These are phyloP conservation scores for Myripristis jacobus DNA, from an alignment of 2,797 vertebrate genomes.

Conservation along the genomic window DNA sequence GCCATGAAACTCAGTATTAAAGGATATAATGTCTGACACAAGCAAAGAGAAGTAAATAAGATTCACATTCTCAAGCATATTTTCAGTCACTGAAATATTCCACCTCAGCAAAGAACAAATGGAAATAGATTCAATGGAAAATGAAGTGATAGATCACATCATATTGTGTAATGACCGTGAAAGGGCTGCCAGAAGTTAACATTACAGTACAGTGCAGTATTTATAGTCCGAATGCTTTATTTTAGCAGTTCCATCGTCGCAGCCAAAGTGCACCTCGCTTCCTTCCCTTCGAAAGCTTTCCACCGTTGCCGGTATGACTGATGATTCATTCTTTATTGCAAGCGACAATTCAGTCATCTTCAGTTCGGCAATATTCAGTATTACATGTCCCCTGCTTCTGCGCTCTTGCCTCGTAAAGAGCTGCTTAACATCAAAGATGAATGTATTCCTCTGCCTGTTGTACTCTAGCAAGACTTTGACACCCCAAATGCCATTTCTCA, in stretches of 20 bases:
- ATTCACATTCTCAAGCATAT: background rate
- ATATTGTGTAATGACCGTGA: background rate
- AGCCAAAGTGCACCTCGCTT: background rate
- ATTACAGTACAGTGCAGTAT: background rate
- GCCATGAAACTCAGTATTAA: no score
- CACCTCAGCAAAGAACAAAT: background rate
- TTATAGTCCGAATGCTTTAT: no score
- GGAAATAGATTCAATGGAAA: slow-evolving; percentile 20
- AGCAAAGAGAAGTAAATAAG: no score
- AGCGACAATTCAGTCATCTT: no score
- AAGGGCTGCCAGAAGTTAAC: slow-evolving; percentile 7
- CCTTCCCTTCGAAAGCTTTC: background rate
- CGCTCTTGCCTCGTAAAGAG: no score
- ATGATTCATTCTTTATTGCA: background rate
- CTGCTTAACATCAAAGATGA: no score
- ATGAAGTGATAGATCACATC: slow-evolving; percentile 19
- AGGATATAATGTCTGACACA: no score
- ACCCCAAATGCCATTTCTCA: background rate
- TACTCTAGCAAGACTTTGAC: no score
- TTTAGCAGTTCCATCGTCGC: background rate
- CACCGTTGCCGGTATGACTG: no score
- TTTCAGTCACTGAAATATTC: slow-evolving; percentile 10
- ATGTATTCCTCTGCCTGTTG: no score
- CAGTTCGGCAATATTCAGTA: no score
- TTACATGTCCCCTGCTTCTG: no score